A percentile compares a stretch with the other conserved stretches of the same genome.
These are phyloP conservation scores for Brachionichthys hirsutus DNA, from an alignment of 2,113 vertebrate genomes.

Conservation along the genomic window DNA sequence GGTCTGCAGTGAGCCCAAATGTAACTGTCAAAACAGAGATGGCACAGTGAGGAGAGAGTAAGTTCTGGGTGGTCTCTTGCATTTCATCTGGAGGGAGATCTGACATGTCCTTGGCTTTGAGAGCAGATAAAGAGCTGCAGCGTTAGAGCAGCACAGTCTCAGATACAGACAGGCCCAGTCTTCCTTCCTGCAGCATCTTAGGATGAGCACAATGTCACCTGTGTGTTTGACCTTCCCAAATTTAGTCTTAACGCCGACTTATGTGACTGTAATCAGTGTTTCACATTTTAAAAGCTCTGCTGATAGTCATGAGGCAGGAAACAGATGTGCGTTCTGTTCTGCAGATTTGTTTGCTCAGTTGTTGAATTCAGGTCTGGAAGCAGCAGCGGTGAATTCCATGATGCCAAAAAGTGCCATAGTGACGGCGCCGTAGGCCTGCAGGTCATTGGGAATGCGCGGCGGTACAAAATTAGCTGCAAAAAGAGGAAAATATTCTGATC, in stretches of 20 bases:
- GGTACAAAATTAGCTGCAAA: conserved; percentile 62
- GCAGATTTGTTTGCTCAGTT: conserved; percentile 63
- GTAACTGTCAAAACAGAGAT: conserved; percentile 64
- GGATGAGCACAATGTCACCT: conserved; percentile 62
- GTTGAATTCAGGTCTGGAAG: conserved; percentile 4
- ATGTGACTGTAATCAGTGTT: conserved; percentile 57
- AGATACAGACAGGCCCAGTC: conserved; percentile 41
- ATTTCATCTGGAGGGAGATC: conserved; percentile 66
- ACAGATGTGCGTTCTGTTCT: conserved; percentile 13
- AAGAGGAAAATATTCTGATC: conserved; percentile 57
- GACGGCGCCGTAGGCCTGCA: conserved; percentile 42
- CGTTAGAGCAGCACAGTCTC: conserved; percentile 16
- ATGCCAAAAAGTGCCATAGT: conserved; percentile 43
- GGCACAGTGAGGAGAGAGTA: conserved; percentile 47
- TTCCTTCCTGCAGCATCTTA: conserved; percentile 42
- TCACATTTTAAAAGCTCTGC: background rate
- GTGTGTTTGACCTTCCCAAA: conserved; percentile 66
- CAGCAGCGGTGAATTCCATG: conserved; percentile 9
- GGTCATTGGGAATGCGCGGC: conserved; percentile 65
- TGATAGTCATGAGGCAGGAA: conserved; percentile 7
- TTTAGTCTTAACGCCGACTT: conserved; percentile 63
- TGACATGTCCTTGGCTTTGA: conserved; percentile 66
- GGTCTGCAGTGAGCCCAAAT: conserved; percentile 62
- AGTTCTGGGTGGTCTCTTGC: conserved; percentile 70
- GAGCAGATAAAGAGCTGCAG: conserved; percentile 26